Percentiles rank a stretch among this genome's conserved stretches.
Evolutionary conservation across 1,140 invertebrate genomes (phyloP).

Genomic region (Phthorimaea operculella): DNA sequence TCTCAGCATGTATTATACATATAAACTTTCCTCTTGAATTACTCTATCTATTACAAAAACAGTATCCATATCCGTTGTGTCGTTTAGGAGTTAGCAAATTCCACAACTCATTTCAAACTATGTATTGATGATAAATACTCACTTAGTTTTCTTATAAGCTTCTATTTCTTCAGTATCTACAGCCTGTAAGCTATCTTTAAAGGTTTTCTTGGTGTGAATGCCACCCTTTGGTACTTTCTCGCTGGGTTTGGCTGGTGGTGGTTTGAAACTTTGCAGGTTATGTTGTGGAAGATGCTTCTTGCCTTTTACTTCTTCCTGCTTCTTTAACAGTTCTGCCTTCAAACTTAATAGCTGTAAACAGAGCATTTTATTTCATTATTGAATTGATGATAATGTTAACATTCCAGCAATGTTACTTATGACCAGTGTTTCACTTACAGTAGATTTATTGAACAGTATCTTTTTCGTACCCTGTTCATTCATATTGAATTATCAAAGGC

Average conservation of each 20-base stretch:
- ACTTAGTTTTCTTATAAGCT: constrained; percentile 72
- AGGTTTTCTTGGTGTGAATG: constrained; percentile 27
- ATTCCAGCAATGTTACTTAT: no score
- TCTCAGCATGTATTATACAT: no score
- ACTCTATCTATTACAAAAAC: no score
- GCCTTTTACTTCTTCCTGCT: constrained; percentile 79
- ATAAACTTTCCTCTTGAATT: no score
- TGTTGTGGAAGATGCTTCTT: constrained; percentile 68
- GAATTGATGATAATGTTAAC: background rate
- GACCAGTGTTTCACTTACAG: constrained; percentile 30
- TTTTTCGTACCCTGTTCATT: constrained; percentile 53
- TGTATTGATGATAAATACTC: constrained; percentile 21
- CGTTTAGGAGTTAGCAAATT: no score
- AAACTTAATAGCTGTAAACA: constrained; percentile 71
- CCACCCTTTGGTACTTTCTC: constrained; percentile 21
- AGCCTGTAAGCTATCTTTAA: constrained; percentile 54
- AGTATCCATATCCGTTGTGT: no score
- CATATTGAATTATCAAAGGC: constrained; percentile 30
- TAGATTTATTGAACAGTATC: constrained; percentile 60
- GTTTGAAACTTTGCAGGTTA: constrained; percentile 56
- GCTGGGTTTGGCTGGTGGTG: constrained; percentile 18
- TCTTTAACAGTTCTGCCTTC: constrained; percentile 81
- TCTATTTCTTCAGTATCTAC: constrained; percentile 68
- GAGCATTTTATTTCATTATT: background rate
- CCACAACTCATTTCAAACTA: no score